Conservation (phyloP, 1,140 invertebrate species). For the Frieseomelitta varia region DNA sequence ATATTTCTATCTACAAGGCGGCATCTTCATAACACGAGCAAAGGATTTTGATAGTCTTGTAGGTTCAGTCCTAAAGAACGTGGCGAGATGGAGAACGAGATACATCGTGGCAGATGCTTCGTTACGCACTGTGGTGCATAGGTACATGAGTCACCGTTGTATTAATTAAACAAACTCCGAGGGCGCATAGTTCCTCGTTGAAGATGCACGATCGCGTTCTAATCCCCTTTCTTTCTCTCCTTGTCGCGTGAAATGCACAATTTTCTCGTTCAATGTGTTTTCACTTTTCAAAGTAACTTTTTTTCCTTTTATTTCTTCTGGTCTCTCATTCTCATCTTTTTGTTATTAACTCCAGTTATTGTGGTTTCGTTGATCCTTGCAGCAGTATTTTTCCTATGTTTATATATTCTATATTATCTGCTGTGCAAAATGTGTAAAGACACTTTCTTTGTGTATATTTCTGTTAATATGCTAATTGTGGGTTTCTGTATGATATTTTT, state of each 20-base stretch:
- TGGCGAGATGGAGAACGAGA: constrained; percentile 61
- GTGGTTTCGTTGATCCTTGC: too few relatives aligned
- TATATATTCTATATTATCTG: too few relatives aligned
- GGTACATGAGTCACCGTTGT: constrained; percentile 61
- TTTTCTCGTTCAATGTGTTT: background rate
- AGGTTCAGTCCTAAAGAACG: constrained; percentile 60
- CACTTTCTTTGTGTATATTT: too few relatives aligned
- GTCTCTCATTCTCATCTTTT: background rate
- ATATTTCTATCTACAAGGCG: constrained; percentile 59
- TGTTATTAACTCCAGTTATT: background rate
- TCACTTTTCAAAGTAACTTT: background rate
- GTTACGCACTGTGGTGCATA: constrained; percentile 50
- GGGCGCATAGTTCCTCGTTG: background rate
- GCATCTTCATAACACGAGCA: constrained; percentile 65
- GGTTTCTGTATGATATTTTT: too few relatives aligned
- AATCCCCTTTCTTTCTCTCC: background rate
- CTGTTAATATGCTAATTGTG: too few relatives aligned
- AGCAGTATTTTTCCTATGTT: too few relatives aligned
- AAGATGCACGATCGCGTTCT: background rate
- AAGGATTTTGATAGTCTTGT: constrained; percentile 66
- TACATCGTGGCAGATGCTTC: constrained; percentile 62
- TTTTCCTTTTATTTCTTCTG: fast-evolving
- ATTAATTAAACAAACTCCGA: constrained; percentile 60
- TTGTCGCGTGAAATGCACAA: background rate
- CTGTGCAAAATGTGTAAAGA: too few relatives aligned